These are phyloP conservation scores for Himalopsyche kuldschensis DNA, from an alignment of 2,888 invertebrate genomes.

Conservation along the genomic window DNA sequence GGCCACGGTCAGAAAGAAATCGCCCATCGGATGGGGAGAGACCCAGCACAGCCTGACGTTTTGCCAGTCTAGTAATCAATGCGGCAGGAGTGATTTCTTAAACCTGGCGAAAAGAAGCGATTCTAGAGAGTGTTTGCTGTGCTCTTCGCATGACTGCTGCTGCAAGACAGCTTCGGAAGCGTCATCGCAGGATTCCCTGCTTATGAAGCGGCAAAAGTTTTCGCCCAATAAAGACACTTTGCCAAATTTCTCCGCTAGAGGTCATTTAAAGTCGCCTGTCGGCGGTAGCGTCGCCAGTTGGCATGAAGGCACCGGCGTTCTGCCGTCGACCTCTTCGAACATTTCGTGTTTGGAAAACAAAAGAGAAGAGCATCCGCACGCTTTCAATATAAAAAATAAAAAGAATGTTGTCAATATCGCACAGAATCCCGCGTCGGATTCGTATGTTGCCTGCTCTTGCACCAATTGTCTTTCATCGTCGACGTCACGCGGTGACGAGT, in stretches of 20 bases:
- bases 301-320: slow-evolving; percentile 51
- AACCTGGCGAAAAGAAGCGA: slow-evolving; percentile 24
- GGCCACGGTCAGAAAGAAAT: slow-evolving; percentile 41
- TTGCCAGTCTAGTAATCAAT: not conserved
- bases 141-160: slow-evolving; percentile 35
- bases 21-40: slow-evolving; percentile 27
- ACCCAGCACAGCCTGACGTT: slow-evolving; percentile 6
- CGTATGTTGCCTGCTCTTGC: not conserved
- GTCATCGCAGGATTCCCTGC: not conserved
- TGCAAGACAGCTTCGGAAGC: slow-evolving; percentile 9
- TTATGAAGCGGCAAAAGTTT: not conserved
- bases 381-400: slow-evolving; percentile 7
- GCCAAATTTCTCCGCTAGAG: not conserved
- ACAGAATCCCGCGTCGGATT: not conserved
- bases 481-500: not conserved
- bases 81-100: not conserved
- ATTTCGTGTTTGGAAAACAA: not conserved
- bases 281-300: not conserved
- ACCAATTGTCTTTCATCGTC: not conserved
- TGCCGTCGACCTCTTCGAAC: slow-evolving; percentile 45
- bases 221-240: not conserved
- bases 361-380: slow-evolving; percentile 13
- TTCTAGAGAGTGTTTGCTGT: slow-evolving; percentile 34
- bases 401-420: not conserved
- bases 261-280: not conserved